Evolutionary conservation across 2,797 vertebrate species (phyloP).

Genomic region (Spinus pinus): DNA sequence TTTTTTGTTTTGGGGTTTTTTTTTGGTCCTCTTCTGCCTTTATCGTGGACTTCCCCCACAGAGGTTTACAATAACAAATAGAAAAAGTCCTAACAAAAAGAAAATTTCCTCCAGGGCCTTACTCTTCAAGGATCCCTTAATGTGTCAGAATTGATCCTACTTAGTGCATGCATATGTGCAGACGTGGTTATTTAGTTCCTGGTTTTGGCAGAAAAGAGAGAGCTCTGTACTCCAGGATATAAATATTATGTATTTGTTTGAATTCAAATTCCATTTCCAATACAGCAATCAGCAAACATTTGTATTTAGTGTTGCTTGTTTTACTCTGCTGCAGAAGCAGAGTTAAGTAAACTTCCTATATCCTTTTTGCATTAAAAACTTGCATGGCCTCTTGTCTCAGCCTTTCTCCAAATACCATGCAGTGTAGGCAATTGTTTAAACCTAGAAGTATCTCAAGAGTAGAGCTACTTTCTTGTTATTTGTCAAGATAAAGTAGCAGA

Average conservation of each 20-base stretch:
- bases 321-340: background rate
- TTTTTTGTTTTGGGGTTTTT: background rate
- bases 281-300: background rate
- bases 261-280: background rate
- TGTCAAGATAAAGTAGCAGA: background rate
- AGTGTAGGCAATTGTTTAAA: background rate
- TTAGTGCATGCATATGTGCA: accelerated
- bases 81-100: background rate
- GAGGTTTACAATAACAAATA: background rate
- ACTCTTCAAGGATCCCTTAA: background rate
- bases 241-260: background rate
- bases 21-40: background rate
- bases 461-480: background rate
- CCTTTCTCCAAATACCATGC: background rate
- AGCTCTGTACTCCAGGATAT: background rate
- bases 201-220: background rate
- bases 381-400: background rate
- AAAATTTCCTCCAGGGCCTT: background rate
- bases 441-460: background rate
- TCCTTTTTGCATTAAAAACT: background rate
- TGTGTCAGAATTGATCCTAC: background rate
- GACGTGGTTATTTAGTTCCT: background rate
- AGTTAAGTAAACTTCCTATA: background rate
- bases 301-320: background rate
- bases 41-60: background rate